These are phyloP conservation scores for Pissodes strobi DNA, from an alignment of 1,140 invertebrate genomes.

Conservation along the genomic window DNA sequence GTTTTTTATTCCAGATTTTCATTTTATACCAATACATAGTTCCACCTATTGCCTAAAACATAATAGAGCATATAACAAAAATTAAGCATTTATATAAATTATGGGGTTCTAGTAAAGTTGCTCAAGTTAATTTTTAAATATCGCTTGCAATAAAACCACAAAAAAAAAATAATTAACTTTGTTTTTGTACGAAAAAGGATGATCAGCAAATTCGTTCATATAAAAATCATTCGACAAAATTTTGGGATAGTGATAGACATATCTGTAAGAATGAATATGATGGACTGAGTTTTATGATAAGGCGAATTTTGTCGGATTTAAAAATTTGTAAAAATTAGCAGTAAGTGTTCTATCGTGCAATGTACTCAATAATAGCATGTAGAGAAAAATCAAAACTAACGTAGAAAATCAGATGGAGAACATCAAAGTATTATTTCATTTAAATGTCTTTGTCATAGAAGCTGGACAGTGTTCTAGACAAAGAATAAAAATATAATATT, in stretches of 20 bases:
- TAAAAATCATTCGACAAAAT: constrained; percentile 29
- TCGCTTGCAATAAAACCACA: no score
- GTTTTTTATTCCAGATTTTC: no score
- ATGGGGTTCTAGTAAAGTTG: no score
- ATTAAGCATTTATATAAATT: no score
- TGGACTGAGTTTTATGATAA: constrained; percentile 11
- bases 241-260: constrained; percentile 23
- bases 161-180: no score
- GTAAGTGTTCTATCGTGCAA: constrained; percentile 36
- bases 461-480: background rate
- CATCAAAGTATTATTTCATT: constrained; percentile 6
- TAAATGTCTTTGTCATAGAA: constrained; percentile 4
- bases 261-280: constrained; percentile 9
- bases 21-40: no score
- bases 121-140: no score
- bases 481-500: background rate
- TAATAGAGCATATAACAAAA: no score
- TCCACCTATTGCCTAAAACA: no score
- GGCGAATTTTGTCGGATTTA: constrained; percentile 10
- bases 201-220: background rate
- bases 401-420: constrained; percentile 6
- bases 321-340: background rate
- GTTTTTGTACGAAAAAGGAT: no score
- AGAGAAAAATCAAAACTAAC: constrained; percentile 34
- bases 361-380: constrained; percentile 37